Percentiles rank a stretch among this genome's conserved stretches.
phyloP scores from a whole-genome alignment of 2,797 vertebrate species.

The Leptodactylus fallax region DNA sequence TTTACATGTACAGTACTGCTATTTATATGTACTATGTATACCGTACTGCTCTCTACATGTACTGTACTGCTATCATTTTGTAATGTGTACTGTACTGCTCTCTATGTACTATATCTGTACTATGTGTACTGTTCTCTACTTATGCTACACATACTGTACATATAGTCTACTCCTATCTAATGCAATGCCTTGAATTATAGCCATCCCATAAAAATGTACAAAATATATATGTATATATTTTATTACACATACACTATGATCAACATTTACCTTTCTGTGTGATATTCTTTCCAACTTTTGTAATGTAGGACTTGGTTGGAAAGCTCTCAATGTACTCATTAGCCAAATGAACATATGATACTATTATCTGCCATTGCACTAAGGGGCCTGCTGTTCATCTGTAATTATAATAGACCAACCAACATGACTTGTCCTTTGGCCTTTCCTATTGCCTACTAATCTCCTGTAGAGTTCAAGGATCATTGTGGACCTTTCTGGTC shows the following conservation, averaged over 20 bases:
- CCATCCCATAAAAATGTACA: too few species aligned
- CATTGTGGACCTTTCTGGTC: slow-evolving; percentile 75
- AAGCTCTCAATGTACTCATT: slow-evolving; percentile 64
- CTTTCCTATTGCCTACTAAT: slow-evolving; percentile 82
- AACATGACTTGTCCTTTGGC: slow-evolving; percentile 75
- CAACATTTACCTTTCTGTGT: not conserved
- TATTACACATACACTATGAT: not conserved
- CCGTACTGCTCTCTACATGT: too few species aligned
- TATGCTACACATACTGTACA: too few species aligned
- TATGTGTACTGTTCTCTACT: too few species aligned
- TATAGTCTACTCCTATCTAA: too few species aligned
- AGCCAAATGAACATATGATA: slow-evolving; percentile 93
- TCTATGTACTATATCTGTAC: too few species aligned
- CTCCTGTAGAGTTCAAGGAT: slow-evolving; percentile 70
- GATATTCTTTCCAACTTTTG: not conserved
- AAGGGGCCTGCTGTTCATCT: slow-evolving; percentile 91
- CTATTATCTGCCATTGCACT: slow-evolving; percentile 85
- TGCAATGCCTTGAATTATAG: too few species aligned
- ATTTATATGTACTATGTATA: too few species aligned
- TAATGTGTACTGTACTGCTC: too few species aligned
- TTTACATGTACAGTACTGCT: too few species aligned
- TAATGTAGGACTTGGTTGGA: not conserved
- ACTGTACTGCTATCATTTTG: too few species aligned
- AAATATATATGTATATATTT: too few species aligned
- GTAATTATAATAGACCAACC: slow-evolving; percentile 93